These are phyloP conservation scores for Hyppa rectilinea DNA, from an alignment of 2,888 invertebrate species.

Conservation along the genomic window DNA sequence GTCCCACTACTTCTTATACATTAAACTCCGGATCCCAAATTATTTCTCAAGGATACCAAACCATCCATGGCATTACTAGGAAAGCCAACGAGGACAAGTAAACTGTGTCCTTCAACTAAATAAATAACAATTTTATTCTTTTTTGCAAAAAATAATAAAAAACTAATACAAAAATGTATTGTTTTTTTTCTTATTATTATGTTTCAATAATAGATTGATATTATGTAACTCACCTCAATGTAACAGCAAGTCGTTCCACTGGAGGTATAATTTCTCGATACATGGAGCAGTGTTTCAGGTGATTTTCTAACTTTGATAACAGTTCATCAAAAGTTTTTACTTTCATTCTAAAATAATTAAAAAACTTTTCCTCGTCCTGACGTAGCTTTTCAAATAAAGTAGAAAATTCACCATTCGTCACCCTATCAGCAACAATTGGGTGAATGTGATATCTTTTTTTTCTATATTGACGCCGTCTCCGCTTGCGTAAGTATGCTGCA, in stretches of 20 bases:
- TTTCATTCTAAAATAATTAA: slow-evolving; percentile 58
- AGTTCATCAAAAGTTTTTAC: slow-evolving; percentile 49
- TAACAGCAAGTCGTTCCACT: slow-evolving; percentile 55
- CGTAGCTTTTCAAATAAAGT: slow-evolving; percentile 50
- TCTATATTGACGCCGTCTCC: slow-evolving; percentile 51
- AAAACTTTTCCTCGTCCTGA: slow-evolving; percentile 25
- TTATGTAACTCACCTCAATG: slow-evolving; percentile 54
- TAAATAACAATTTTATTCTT: slow-evolving; percentile 53
- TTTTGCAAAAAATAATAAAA: slow-evolving; percentile 51
- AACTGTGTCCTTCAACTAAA: slow-evolving; percentile 57
- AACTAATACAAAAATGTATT: slow-evolving; percentile 47
- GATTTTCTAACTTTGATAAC: slow-evolving; percentile 48
- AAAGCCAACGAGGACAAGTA: slow-evolving; percentile 58
- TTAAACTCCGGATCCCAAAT: slow-evolving; percentile 52
- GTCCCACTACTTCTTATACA: slow-evolving; percentile 57
- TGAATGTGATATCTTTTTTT: slow-evolving; percentile 52
- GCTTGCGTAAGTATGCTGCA: slow-evolving; percentile 49
- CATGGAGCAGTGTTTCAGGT: slow-evolving; percentile 57
- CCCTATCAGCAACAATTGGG: slow-evolving; percentile 41
- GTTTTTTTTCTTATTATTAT: slow-evolving; percentile 54
- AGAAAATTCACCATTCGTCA: slow-evolving; percentile 39
- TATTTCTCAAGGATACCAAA: slow-evolving; percentile 56
- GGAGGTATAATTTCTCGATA: slow-evolving; percentile 55
- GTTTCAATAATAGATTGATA: slow-evolving; percentile 57
- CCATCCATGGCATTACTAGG: slow-evolving; percentile 58